Percentiles rank a stretch among this genome's conserved stretches.
phyloP scores from a whole-genome alignment of 2,797 vertebrate genomes.

The Poecile montanus region DNA sequence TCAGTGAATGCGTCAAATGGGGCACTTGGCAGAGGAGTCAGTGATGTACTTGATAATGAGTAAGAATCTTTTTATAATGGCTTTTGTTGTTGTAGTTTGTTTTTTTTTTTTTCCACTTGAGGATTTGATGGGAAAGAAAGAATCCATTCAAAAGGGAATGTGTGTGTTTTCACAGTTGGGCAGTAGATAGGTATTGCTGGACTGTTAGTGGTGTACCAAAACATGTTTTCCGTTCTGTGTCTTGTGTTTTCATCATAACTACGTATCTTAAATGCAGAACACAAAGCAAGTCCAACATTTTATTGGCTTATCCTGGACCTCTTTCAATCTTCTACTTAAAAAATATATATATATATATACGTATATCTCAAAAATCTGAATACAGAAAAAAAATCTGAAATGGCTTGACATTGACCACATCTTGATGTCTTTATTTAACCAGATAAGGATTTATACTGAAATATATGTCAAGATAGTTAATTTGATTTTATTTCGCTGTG shows the following conservation, averaged over 20 bases:
- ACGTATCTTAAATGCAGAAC: background rate
- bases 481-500: background rate
- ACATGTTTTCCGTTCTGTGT: background rate
- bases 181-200: background rate
- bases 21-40: background rate
- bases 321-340: background rate
- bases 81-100: background rate
- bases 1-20: background rate
- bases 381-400: background rate
- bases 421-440: background rate
- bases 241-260: background rate
- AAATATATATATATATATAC: background rate
- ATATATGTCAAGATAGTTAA: background rate
- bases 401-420: fast-evolving
- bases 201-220: background rate
- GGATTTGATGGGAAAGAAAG: background rate
- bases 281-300: background rate
- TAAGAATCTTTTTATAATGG: background rate
- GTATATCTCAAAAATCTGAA: background rate
- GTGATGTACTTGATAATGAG: background rate
- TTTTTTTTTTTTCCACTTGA: background rate
- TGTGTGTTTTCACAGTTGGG: background rate
- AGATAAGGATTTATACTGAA: background rate
- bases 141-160: background rate
- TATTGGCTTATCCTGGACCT: background rate